Percentiles rank a stretch among this genome's conserved stretches.
Evolutionary conservation across 2,888 invertebrate species (phyloP).

Genomic region (Dolichopus griseipennis): DNA sequence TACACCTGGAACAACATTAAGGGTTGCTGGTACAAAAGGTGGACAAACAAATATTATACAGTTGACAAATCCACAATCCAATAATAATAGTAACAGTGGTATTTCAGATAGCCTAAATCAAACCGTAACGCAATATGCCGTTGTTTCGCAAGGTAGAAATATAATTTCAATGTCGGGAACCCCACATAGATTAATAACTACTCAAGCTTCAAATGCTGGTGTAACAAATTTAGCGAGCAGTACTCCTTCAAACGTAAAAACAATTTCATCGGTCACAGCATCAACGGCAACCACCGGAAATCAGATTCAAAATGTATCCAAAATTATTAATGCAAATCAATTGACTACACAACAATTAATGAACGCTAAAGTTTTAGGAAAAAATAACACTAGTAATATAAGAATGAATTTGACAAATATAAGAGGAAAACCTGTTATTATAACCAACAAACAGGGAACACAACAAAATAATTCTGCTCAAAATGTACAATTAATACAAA

Average conservation of each 20-base stretch:
- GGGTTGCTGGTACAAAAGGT: constrained; percentile 35
- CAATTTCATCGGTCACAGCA: constrained; percentile 30
- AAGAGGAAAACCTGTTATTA: constrained; percentile 50
- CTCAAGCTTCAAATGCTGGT: constrained; percentile 23
- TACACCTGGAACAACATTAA: constrained; percentile 40
- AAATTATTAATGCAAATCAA: constrained; percentile 26
- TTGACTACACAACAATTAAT: constrained; percentile 40
- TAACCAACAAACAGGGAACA: constrained; percentile 42
- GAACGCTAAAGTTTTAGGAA: constrained; percentile 45
- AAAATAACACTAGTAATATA: constrained; percentile 32
- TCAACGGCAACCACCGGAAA: constrained; percentile 7
- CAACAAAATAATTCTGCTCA: constrained; percentile 27
- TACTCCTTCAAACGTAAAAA: constrained; percentile 22
- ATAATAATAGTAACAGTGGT: background rate
- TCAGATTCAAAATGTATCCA: constrained; percentile 20
- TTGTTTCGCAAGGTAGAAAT: constrained; percentile 46
- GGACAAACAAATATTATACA: constrained; percentile 48
- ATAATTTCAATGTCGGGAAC: constrained; percentile 36
- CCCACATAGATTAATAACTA: constrained; percentile 31
- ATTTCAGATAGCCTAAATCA: constrained; percentile 25
- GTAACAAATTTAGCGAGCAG: constrained; percentile 27
- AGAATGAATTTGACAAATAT: constrained; percentile 50
- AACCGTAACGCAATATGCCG: constrained; percentile 44
- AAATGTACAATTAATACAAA: constrained; percentile 42
- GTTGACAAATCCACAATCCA: constrained; percentile 37